Base-by-base conservation (phyloP, 2,888 invertebrate genomes). In the Stenotaenia linearis region DNA sequence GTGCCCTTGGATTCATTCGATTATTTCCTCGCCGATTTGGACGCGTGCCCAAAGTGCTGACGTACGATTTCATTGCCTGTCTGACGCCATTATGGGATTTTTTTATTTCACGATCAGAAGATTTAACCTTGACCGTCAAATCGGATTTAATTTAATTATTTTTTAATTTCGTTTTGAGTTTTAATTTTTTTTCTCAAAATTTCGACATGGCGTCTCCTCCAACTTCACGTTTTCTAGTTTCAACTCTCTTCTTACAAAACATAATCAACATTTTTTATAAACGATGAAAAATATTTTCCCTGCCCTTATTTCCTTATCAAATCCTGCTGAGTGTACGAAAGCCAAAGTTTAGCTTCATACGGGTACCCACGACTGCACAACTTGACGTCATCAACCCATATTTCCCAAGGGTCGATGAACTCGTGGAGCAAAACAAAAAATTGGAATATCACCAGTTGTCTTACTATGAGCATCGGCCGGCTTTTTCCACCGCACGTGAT, bases 221-320 rank as follows among this genome's bases (percentile, higher is more conserved):
- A 32, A 32, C 4, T 32, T 32, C n/a, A n/a, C 9, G 32, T 6
- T 32, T 32, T 32, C 4, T 32, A 6, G 32, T 32, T 32, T n/a
- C n/a, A n/a, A 32, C 9, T 32, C 32, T 32, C 32, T 32, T 32
- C 5, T 32, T 32, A n/a, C n/a, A n/a, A n/a, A n/a, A n/a, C n/a
- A n/a, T n/a, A n/a, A n/a, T n/a, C n/a, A n/a, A n/a, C n/a, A n/a
- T n/a, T n/a, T n/a, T n/a, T n/a, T n/a, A n/a, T n/a, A n/a, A 6
- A 32, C 9, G 32, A 32, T 32, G 32, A 45, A 4, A 4, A 7
- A 7, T 45, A n/a, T 15, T 45, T 23, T 23, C 23, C 0, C 23
- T 61, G 61, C 61, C 15, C 61, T 61, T 61, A 61, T 61, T 61
- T 61, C 61, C 61, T 61, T 61, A 61, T 61, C 61, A 23, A 21